Evolutionary conservation across 2,113 vertebrate genomes (phyloP).

Genomic region (Neotoma lepida): DNA sequence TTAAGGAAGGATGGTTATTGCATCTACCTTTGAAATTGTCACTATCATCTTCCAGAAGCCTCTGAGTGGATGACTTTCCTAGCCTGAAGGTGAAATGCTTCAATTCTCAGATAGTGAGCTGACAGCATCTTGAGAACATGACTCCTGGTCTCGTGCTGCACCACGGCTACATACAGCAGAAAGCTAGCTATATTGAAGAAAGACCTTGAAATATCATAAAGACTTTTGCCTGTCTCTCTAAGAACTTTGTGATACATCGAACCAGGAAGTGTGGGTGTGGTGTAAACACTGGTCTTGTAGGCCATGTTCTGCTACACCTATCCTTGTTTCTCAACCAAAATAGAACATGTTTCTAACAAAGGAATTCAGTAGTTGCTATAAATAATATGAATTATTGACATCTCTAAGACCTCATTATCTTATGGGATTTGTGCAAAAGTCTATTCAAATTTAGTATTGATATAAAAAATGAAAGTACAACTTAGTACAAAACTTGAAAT

Average conservation of each 20-base stretch:
- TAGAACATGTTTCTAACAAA: background rate
- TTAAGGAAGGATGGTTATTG: constrained; percentile 46
- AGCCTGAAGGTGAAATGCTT: constrained; percentile 78
- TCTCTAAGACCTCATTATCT: background rate
- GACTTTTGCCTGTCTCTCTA: background rate
- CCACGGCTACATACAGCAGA: background rate
- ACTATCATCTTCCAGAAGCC: constrained; percentile 78
- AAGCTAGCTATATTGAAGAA: background rate
- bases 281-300: background rate
- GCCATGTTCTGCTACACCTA: accelerated
- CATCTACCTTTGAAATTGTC: constrained; percentile 81
- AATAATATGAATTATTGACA: background rate
- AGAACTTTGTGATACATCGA: background rate
- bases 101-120: constrained; percentile 61
- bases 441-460: background rate
- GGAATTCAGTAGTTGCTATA: background rate
- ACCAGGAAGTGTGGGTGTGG: background rate
- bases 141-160: background rate
- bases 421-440: background rate
- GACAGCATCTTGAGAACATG: background rate
- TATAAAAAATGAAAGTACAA: background rate
- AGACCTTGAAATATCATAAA: background rate
- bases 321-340: constrained; percentile 20
- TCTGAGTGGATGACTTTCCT: constrained; percentile 74
- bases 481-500: constrained; percentile 26